A percentile compares a stretch with the other conserved stretches of the same genome.
Evolutionary conservation across 2,113 vertebrate species (phyloP).

Genomic region (Trichechus manatus): DNA sequence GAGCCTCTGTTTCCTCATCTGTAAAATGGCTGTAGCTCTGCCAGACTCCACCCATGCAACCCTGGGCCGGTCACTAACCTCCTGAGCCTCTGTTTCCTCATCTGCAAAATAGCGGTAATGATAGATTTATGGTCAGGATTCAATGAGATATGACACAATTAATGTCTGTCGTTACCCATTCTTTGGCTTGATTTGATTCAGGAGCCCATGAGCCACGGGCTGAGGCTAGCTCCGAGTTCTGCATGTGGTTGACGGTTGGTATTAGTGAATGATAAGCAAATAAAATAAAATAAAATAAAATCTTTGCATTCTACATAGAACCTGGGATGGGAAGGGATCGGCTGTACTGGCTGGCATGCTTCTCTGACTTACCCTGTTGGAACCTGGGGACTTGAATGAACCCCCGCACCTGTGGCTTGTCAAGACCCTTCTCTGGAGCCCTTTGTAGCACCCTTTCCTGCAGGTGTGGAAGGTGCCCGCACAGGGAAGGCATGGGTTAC

Average conservation of each 20-base stretch:
- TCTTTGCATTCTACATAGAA: neutral
- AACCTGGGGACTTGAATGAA: neutral
- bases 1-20: neutral
- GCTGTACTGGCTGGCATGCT: neutral
- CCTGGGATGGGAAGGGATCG: neutral
- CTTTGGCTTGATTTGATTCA: neutral
- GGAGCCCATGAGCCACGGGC: neutral
- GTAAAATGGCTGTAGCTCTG: neutral
- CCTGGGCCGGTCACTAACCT: neutral
- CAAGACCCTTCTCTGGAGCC: neutral
- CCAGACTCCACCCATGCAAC: neutral
- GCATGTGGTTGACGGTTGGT: neutral
- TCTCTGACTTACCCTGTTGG: neutral
- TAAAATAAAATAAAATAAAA: neutral
- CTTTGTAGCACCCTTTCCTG: neutral
- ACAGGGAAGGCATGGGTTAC: accelerated
- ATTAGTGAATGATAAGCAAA: neutral
- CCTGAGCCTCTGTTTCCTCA: neutral
- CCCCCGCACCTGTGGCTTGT: neutral
- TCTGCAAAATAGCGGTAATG: neutral
- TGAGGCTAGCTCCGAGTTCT: neutral
- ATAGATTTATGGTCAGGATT: constrained; percentile 4
- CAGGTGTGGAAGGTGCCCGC: neutral
- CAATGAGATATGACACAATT: neutral
- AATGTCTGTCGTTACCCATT: neutral